These are phyloP conservation scores for Parauchenoglanis punctatus DNA, from an alignment of 2,797 vertebrate species.

Conservation along the genomic window DNA sequence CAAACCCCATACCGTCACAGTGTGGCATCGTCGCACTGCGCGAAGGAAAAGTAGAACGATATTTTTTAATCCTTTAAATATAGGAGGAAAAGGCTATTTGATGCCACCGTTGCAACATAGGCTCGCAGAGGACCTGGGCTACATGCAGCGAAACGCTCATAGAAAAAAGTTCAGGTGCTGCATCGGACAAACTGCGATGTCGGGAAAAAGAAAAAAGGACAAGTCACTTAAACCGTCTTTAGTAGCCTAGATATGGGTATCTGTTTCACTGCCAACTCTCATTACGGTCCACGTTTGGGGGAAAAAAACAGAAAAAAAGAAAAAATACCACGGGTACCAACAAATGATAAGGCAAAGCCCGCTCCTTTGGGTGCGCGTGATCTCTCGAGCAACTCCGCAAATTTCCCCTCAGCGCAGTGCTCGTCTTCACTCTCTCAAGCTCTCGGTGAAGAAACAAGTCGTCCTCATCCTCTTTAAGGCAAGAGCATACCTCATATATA, in stretches of 20 bases:
- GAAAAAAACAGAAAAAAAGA: background rate
- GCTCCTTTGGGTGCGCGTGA: background rate
- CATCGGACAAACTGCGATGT: slow-evolving; percentile 6
- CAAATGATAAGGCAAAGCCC: background rate
- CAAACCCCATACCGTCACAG: slow-evolving; percentile 58
- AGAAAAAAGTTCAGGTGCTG: slow-evolving; percentile 35
- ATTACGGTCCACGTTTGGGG: background rate
- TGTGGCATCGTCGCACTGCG: slow-evolving; percentile 24
- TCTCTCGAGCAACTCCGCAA: background rate
- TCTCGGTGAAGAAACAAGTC: background rate
- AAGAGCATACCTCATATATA: background rate
- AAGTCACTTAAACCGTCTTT: background rate
- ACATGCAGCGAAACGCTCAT: background rate
- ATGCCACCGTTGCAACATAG: background rate
- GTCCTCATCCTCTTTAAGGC: background rate
- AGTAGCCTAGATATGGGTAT: background rate
- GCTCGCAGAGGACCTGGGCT: background rate
- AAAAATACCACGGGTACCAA: background rate
- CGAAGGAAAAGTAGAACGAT: background rate
- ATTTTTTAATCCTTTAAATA: background rate
- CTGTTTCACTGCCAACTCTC: background rate
- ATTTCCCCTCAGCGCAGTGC: background rate
- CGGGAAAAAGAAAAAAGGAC: background rate
- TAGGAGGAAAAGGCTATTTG: background rate
- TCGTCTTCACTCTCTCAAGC: background rate